Conservation (phyloP, 1,140 invertebrate genomes). For the Drosophila ercepeae region DNA sequence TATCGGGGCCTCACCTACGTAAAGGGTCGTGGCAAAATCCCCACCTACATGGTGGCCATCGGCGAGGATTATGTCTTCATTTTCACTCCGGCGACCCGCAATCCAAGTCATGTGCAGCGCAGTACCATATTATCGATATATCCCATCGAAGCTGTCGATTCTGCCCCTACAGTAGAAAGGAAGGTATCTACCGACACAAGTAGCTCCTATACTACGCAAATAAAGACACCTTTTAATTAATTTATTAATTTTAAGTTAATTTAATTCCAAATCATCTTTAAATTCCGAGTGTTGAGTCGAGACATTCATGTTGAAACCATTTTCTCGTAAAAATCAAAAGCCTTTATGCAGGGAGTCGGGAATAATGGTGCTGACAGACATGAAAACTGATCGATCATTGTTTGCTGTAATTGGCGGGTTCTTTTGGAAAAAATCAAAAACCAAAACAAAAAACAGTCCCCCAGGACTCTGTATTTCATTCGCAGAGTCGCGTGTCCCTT, state of each 20-base stretch:
- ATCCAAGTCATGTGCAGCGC: background rate
- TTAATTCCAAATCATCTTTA: constrained; percentile 74
- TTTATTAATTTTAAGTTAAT: constrained; percentile 47
- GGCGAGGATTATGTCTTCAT: constrained; percentile 2
- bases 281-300: constrained; percentile 31
- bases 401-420: constrained; percentile 56
- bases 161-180: no score
- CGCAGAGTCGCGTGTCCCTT: background rate
- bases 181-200: no score
- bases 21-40: constrained; percentile 27
- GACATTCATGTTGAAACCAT: constrained; percentile 72
- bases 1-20: constrained; percentile 36
- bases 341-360: constrained; percentile 71
- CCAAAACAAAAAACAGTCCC: constrained; percentile 32
- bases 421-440: constrained; percentile 49
- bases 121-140: background rate
- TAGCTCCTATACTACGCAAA: no score
- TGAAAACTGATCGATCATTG: constrained; percentile 40
- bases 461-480: background rate
- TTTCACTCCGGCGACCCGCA: background rate
- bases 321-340: no score
- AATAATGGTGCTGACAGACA: constrained; percentile 67
- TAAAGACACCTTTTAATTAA: no score
- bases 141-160: background rate
- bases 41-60: constrained; percentile 31